Percentiles rank a stretch among this genome's conserved stretches.
Conservation (phyloP, 2,797 vertebrate genomes). For the Petrocephalus schoutedeni region DNA sequence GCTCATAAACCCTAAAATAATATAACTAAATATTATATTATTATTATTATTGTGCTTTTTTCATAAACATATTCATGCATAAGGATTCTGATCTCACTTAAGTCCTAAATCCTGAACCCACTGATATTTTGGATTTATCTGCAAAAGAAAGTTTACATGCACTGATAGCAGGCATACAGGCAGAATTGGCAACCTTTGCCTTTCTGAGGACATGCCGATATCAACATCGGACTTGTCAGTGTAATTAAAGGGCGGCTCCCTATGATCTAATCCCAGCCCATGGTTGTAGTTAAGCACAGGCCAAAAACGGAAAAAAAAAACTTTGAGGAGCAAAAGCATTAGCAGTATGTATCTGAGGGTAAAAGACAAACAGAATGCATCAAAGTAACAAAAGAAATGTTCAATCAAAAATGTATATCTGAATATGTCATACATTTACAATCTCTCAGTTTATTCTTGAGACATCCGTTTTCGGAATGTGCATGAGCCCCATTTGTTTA, state of each 20-base stretch:
- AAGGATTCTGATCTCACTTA: neutral
- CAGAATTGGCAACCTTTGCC: neutral
- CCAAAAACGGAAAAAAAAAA: slow-evolving; percentile 25
- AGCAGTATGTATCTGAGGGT: neutral
- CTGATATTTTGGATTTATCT: neutral
- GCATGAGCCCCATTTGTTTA: neutral
- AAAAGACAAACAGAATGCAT: neutral
- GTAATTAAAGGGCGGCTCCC: slow-evolving; percentile 37
- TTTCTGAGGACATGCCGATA: neutral
- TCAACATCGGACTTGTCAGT: slow-evolving; percentile 21
- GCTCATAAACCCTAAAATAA: no score
- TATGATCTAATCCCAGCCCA: slow-evolving; percentile 36
- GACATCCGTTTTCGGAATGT: neutral
- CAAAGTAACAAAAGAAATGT: neutral
- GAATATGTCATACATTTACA: neutral
- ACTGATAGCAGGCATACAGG: neutral
- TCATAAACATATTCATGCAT: neutral
- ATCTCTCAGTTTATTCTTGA: neutral
- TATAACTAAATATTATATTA: no score
- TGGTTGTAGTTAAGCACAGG: slow-evolving; percentile 29
- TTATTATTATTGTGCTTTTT: neutral
- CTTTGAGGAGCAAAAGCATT: neutral
- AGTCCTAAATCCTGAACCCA: neutral
- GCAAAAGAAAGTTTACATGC: neutral
- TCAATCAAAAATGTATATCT: neutral